phyloP scores from a whole-genome alignment of 2,797 vertebrate genomes.

The Gymnothorax javanicus region DNA sequence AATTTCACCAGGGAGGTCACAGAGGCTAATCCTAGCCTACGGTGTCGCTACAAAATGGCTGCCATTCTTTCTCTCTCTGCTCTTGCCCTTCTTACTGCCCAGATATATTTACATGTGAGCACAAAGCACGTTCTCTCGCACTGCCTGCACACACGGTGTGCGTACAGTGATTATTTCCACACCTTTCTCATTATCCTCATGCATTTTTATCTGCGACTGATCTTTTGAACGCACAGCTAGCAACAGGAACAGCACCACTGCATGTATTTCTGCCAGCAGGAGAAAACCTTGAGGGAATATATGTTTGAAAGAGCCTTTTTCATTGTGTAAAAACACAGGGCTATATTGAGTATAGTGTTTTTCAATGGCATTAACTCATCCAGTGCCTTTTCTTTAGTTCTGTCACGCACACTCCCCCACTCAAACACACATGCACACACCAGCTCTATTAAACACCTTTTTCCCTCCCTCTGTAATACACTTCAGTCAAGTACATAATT shows the following conservation, averaged over 20 bases:
- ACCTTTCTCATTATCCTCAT: background rate
- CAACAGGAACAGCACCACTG: background rate
- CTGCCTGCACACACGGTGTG: background rate
- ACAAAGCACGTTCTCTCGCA: background rate
- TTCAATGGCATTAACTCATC: constrained; percentile 47
- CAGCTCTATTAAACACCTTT: background rate
- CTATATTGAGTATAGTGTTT: background rate
- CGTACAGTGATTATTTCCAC: background rate
- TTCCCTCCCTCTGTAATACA: constrained; percentile 23
- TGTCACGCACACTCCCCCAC: constrained; percentile 30
- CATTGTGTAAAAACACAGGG: background rate
- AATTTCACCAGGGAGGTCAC: background rate
- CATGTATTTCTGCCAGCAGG: background rate
- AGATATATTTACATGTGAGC: background rate
- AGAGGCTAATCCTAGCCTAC: background rate
- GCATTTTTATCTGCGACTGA: background rate
- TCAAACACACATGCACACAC: background rate
- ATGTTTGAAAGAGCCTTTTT: background rate
- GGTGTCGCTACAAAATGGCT: background rate
- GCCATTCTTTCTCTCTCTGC: background rate
- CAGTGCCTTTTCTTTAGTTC: constrained; percentile 21
- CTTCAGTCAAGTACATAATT: background rate
- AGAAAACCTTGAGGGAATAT: background rate
- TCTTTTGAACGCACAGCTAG: background rate
- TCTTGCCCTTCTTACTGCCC: background rate